Conservation (phyloP, 1,140 invertebrate species). For the Dinoponera quadriceps region DNA sequence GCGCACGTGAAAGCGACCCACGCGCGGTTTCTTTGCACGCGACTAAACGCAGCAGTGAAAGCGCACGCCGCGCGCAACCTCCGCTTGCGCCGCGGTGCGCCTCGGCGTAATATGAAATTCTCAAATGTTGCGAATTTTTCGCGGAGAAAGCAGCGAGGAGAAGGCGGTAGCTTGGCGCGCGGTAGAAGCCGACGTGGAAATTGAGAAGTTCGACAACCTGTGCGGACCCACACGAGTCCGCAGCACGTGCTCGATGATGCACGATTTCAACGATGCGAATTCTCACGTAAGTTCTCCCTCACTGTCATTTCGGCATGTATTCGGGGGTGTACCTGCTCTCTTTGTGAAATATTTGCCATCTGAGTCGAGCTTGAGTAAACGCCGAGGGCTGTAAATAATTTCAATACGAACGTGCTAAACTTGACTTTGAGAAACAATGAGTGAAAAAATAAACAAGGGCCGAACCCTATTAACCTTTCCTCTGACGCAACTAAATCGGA, state of each 20-base stretch:
- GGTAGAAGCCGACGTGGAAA: neutral
- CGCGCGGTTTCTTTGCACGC: conserved; percentile 64
- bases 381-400: no score
- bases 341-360: no score
- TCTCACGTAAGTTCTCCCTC: no score
- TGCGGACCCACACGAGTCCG: no score
- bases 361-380: no score
- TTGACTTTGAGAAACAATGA: no score
- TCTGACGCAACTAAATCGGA: conserved; percentile 51
- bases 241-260: no score
- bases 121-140: neutral
- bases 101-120: conserved; percentile 3
- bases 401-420: no score
- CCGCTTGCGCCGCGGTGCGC: conserved; percentile 34
- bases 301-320: no score
- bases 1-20: conserved; percentile 51
- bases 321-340: no score
- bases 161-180: neutral
- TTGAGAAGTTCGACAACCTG: neutral
- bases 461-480: neutral
- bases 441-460: no score
- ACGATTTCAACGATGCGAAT: no score
- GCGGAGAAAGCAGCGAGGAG: neutral
- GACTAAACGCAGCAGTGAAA: conserved; percentile 55
- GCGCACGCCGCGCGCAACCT: conserved; percentile 1